Evolutionary conservation across 2,797 vertebrate species (phyloP), one percentile per base, ranked within the genome.

Genomic region (Xenops minutus): DNA sequence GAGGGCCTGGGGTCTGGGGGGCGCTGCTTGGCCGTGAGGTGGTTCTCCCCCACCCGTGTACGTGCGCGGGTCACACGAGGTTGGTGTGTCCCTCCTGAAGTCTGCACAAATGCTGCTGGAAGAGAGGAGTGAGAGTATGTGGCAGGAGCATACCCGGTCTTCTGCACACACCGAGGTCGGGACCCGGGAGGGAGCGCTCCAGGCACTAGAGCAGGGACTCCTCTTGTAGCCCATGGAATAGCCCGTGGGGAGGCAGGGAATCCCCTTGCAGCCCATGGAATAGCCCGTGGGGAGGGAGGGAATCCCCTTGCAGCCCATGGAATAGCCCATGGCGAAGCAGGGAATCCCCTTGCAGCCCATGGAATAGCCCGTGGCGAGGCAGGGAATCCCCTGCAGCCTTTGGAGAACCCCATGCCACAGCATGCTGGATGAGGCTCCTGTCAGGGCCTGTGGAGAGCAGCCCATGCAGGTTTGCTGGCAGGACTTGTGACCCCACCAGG

Each of bases 401-500:
- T 20, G 7, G 39, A 43, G 30, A 19, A 44, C 7, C 22, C 30
- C 22, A 17, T 3, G 1, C 24, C 4, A 2, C 48, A 43, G 37
- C 3, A 2, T 2, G 8, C 49, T 56, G 30, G 34, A 30, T 32
- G 43, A 74, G 51, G 59, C 24, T 64, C 24, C 59, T 58, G 39
- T 51, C 32, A 66, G 36, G 61, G 15, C 10, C 15, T 56, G 18
- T 51, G 44, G 61, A 30, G 26, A 62, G 32, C 11, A 59, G 44
- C 9, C 18, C 12, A 5, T 0, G 3, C 36, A 43, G 32, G 18
- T 43, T 85, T 66, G 41, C 62, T 44, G 30, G 22, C 15, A 24
- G 29, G 3, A 0, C 24, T 7, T 56, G 56, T 24, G 41, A 4
- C 6, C 9, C 8, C 6, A 5, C 24, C 12, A 8, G 20, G 4